phyloP scores from a whole-genome alignment of 37 sponge, comb jelly and placozoan species.

The Haliclona indistincta region DNA sequence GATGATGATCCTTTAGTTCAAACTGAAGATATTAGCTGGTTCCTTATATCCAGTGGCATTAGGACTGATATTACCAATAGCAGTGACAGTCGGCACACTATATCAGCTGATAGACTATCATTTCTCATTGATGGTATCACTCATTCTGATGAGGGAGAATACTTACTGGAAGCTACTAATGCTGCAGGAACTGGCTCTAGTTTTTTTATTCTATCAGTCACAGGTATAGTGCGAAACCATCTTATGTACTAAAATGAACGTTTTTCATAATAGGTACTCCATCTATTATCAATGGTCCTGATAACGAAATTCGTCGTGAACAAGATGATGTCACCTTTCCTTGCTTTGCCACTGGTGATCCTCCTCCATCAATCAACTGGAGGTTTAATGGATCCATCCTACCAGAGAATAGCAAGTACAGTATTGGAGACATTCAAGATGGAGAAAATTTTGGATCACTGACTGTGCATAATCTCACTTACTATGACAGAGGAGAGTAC shows the following conservation, averaged over 20 bases:
- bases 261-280: constrained; percentile 12
- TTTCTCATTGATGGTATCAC: background rate
- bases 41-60: background rate
- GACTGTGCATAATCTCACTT: background rate
- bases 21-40: constrained; percentile 8
- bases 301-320: background rate
- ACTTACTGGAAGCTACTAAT: constrained; percentile 15
- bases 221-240: too few species aligned
- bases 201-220: too few species aligned
- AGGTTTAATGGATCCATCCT: background rate
- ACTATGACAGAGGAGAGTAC: constrained; percentile 1
- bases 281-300: constrained; percentile 1
- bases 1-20: constrained; percentile 11
- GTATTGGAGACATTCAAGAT: constrained; percentile 2
- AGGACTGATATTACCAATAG: background rate
- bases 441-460: constrained; percentile 8
- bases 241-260: too few species aligned
- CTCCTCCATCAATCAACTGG: background rate
- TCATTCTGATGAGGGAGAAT: constrained; percentile 18
- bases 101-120: constrained; percentile 7
- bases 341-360: constrained; percentile 11
- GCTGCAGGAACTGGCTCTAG: constrained; percentile 39
- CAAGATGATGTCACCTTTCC: background rate
- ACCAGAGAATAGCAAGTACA: background rate
- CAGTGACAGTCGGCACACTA: background rate